Evolutionary conservation across 2,888 invertebrate genomes (phyloP).

Genomic region (Phragmatobia fuliginosa): DNA sequence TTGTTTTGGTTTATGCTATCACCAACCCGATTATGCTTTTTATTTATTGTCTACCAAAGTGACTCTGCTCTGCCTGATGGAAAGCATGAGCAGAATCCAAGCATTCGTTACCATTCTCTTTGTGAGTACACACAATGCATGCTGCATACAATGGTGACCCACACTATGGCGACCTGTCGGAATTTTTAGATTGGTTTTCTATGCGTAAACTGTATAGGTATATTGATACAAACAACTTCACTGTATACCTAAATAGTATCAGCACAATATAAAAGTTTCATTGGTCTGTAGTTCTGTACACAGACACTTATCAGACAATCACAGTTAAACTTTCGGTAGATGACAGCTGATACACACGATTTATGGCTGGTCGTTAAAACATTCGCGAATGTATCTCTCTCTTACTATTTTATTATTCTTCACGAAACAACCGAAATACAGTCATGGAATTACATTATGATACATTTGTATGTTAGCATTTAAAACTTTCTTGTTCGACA

Average conservation of each 20-base stretch:
- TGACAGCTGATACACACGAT: constrained; percentile 71
- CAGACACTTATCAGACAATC: constrained; percentile 20
- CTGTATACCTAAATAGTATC: not conserved
- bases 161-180: no score
- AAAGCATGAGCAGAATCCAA: no score
- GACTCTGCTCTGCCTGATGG: not conserved
- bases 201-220: no score
- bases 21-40: no score
- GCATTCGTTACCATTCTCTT: no score
- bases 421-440: not conserved
- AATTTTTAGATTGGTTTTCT: no score
- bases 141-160: no score
- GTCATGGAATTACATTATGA: not conserved
- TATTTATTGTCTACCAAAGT: no score
- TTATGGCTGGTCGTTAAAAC: constrained; percentile 50
- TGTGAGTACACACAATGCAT: no score
- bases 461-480: not conserved
- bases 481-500: not conserved
- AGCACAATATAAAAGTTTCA: constrained; percentile 8
- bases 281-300: not conserved
- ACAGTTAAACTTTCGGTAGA: constrained; percentile 56
- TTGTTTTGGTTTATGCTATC: no score
- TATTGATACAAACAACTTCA: not conserved
- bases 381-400: constrained; percentile 22
- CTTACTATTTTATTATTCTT: constrained; percentile 6